Base-by-base conservation (phyloP, 2,113 vertebrate genomes). In the Clarias magur region DNA sequence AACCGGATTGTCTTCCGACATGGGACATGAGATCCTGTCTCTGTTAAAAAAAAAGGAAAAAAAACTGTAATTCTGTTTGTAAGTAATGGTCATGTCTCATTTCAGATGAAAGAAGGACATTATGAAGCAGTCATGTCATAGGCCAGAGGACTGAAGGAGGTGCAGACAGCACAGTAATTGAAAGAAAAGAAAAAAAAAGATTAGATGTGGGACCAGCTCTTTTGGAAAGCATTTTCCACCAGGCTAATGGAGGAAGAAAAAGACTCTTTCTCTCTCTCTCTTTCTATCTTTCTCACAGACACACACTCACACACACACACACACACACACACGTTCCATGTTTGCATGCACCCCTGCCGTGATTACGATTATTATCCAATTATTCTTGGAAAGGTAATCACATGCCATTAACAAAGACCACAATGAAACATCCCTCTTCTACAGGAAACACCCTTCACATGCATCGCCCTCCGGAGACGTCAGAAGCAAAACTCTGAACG, bases 121-220 rank as follows among this genome's bases (percentile, higher is more conserved):
- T 60, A 38, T 25, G 25, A 76, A 25, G 53, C 30, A 70, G 63
- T 57, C 21, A 54, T 38, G n/a, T 30, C 70, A 42, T 42, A 78
- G 42, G 73, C 19, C 73, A 79, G 73, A 53, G 25, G 42, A 21
- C n/a, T 85, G 75, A n/a, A 67, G 48, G n/a, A 85, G 72, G 16
- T n/a, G n/a, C 57, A 62, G 59, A 56, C 75, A 67, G 25, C 9
- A 54, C 38, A 30, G n/a, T 80, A 79, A 85, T 21, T 53, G 42
- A 25, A 79, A 30, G 42, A 42, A 3, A 63, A 21, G n/a, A 76
- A 23, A 73, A 38, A 38, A 42, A 72, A 83, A 34, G 2, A 82
- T 65, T 34, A 16, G 78, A 60, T 10, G 23, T 23, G 42, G 0
- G 8, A 30, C 23, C 13, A 60, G 2, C 15, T 65, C 21, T 84